A percentile compares a stretch with the other conserved stretches of the same genome.
These are phyloP conservation scores for Drosophila emarginata DNA, from an alignment of 2,888 invertebrate species.

Conservation along the genomic window DNA sequence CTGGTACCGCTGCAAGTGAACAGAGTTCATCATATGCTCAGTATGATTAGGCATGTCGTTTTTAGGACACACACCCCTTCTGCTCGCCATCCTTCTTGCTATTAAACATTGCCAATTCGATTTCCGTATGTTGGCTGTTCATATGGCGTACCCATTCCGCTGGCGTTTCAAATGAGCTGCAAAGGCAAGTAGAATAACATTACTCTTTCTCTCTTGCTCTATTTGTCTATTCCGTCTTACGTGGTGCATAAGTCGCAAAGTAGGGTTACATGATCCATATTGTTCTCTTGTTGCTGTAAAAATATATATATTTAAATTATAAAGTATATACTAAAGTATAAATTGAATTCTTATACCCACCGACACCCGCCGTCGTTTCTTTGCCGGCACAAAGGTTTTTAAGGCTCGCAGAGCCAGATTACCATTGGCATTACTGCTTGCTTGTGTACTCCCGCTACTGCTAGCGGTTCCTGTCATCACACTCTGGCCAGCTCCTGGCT, in stretches of 20 bases:
- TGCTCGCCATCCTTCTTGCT: slow-evolving; percentile 80
- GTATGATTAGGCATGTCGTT: slow-evolving; percentile 58
- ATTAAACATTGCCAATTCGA: slow-evolving; percentile 87
- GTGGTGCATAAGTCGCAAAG: slow-evolving; percentile 91
- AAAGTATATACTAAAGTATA: background rate
- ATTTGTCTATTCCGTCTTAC: slow-evolving; percentile 77
- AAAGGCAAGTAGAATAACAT: background rate
- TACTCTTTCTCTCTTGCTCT: too few species aligned
- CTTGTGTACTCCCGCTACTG: slow-evolving; percentile 38
- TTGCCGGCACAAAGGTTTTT: slow-evolving; percentile 79
- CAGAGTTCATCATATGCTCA: slow-evolving; percentile 59
- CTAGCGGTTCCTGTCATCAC: slow-evolving; percentile 37
- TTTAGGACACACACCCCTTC: slow-evolving; percentile 86
- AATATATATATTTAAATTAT: slow-evolving; percentile 10
- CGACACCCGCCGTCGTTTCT: slow-evolving; percentile 84
- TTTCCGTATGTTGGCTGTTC: slow-evolving; percentile 91
- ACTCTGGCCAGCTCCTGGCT: slow-evolving; percentile 76
- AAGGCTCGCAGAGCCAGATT: slow-evolving; percentile 57
- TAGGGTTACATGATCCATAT: slow-evolving; percentile 86
- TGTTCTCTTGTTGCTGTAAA: slow-evolving; percentile 84
- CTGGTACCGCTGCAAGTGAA: slow-evolving; percentile 60
- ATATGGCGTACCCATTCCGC: slow-evolving; percentile 94
- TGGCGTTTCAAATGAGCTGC: slow-evolving; percentile 87
- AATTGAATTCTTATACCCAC: slow-evolving; percentile 70
- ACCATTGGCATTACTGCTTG: slow-evolving; percentile 19